Base-by-base conservation (phyloP, 1,140 invertebrate species). In the Protaetia brevitarsis region DNA sequence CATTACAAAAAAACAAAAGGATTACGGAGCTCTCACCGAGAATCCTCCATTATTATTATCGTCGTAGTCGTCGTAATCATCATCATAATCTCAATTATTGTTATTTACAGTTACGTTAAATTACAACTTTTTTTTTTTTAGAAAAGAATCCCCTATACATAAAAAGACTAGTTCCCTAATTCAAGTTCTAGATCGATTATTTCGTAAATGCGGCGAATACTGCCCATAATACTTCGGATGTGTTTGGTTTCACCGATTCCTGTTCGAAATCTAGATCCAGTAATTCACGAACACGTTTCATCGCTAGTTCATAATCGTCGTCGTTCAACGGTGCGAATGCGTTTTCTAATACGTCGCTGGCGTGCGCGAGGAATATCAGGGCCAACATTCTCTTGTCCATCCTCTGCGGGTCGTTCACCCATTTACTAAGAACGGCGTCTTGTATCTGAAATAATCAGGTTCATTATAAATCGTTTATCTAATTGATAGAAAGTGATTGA, bases 291-390 rank as follows among this genome's bases (percentile, higher is more conserved):
- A 99, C 94, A 75, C 97, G 88, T 74, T 95, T 94, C 89, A 97
- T 98, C 41, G 96, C 97, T 66, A 99, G 82, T 83, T 99, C 97
- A 78, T 99, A 99, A 79, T 99, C 97, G 75, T 99, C 96, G 79
- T 99, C 96, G 36, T 94, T 97, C 1, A 99, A 84, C 1, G 97
- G 96, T 19, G 94, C 95, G 82, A 99, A 99, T n/a, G 98, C 98
- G 82, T 99, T 99, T 82, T 99, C 98, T 3, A 99, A 83, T 11
- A 99, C 97, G 82, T 99, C 97, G 56, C 96, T 97, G 11, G 96
- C 94, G 80, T 99, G 96, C 19, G 97, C 95, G 60, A 99, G 83
- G 78, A 97, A 93, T 73, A 99, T 88, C 57, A 99, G 83, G 19
- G 96, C 90, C 68, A 99, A 80, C 68, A 94, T 89, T 45, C 97